A percentile compares a stretch with the other conserved stretches of the same genome.
These are phyloP conservation scores for Marmota monax DNA, from an alignment of 2,113 vertebrate species.

Conservation along the genomic window DNA sequence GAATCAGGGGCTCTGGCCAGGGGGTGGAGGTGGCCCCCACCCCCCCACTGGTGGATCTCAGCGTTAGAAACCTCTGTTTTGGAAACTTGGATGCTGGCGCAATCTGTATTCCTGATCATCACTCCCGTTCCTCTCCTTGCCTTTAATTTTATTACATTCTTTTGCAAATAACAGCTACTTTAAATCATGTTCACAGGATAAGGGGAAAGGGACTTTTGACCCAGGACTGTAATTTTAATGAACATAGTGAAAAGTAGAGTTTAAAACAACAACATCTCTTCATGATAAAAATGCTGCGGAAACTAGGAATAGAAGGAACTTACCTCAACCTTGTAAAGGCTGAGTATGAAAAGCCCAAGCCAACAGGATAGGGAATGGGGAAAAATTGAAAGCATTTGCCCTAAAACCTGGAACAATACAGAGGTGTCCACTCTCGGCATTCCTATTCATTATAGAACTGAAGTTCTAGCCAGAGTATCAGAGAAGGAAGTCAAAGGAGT, in stretches of 20 bases:
- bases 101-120: not conserved
- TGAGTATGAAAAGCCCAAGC: too few relatives aligned
- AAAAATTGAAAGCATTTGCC: too few relatives aligned
- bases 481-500: too few relatives aligned
- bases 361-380: too few relatives aligned
- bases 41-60: not conserved
- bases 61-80: not conserved
- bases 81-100: not conserved
- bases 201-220: not conserved
- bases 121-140: not conserved
- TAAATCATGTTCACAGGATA: not conserved
- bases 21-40: rapidly evolving
- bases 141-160: not conserved
- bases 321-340: too few relatives aligned
- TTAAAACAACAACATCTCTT: not conserved
- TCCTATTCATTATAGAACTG: too few relatives aligned
- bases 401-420: too few relatives aligned
- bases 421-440: too few relatives aligned
- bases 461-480: too few relatives aligned
- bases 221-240: not conserved
- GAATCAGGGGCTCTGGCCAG: not conserved
- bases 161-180: not conserved
- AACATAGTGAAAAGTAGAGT: not conserved
- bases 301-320: too few relatives aligned
- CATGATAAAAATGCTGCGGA: too few relatives aligned